Evolutionary conservation across 30 jellyfish, hydroid and myxozoan genomes (phyloP).

Genomic region (Chrysaora quinquecirrha): DNA sequence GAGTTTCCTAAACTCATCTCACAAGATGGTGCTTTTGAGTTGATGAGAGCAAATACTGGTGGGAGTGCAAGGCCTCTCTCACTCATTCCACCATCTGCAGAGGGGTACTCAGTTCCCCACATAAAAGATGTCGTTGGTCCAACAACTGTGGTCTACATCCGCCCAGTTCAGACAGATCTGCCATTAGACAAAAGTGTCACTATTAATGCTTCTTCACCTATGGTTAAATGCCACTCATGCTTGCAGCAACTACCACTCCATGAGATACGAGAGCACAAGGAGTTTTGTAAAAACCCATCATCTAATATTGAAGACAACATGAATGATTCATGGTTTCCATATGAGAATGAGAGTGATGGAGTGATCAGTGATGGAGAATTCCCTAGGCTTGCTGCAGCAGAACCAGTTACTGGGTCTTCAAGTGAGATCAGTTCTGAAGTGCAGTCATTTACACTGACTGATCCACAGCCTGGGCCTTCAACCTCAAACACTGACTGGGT

Average conservation of each 20-base stretch:
- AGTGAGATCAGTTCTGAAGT: background rate
- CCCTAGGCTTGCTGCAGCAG: background rate
- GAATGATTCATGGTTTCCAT: background rate
- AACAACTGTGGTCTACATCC: background rate
- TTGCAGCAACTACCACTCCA: background rate
- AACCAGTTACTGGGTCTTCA: background rate
- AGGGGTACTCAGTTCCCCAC: background rate
- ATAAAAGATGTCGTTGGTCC: background rate
- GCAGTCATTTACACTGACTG: background rate
- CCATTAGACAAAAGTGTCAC: background rate
- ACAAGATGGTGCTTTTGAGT: no score
- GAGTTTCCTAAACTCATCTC: no score
- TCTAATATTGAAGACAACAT: background rate
- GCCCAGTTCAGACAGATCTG: background rate
- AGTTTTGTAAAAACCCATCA: background rate
- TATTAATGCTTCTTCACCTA: background rate
- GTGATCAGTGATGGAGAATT: background rate
- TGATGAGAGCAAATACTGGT: no score
- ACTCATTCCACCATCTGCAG: no score
- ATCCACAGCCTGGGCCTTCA: background rate
- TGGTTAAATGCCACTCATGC: background rate
- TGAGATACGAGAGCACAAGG: background rate
- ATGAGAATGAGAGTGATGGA: background rate
- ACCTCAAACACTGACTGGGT: background rate
- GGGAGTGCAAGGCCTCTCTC: no score